A percentile compares a stretch with the other conserved stretches of the same genome.
These are phyloP conservation scores for Phymatocera aterrima DNA, from an alignment of 2,888 invertebrate species.

Conservation along the genomic window DNA sequence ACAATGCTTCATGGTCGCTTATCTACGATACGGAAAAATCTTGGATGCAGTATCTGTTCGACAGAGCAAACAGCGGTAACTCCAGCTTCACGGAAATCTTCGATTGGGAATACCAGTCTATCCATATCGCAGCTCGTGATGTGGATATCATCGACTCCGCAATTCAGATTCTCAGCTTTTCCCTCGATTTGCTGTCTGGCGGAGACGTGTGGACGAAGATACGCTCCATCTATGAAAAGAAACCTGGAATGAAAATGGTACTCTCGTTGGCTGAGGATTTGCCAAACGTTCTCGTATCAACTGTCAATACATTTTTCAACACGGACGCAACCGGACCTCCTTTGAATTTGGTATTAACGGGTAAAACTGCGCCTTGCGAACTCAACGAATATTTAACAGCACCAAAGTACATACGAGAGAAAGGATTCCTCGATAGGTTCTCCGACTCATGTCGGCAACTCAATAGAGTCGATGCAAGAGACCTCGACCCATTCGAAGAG, in stretches of 20 bases:
- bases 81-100: background rate
- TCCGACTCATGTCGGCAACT: slow-evolving; percentile 61
- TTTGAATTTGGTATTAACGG: slow-evolving; percentile 56
- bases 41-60: slow-evolving; percentile 56
- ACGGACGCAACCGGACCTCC: slow-evolving; percentile 65
- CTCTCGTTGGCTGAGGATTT: slow-evolving; percentile 64
- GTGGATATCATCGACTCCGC: slow-evolving; percentile 72
- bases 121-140: slow-evolving; percentile 71
- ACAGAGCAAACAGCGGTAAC: background rate
- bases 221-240: slow-evolving; percentile 58
- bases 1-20: slow-evolving; percentile 58
- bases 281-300: slow-evolving; percentile 64
- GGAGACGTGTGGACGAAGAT: slow-evolving; percentile 68
- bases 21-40: slow-evolving; percentile 56
- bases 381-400: slow-evolving; percentile 66
- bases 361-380: slow-evolving; percentile 62
- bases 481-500: background rate
- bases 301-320: slow-evolving; percentile 65
- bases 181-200: slow-evolving; percentile 60
- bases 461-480: background rate
- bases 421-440: slow-evolving; percentile 62
- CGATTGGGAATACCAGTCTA: slow-evolving; percentile 67
- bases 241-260: slow-evolving; percentile 59
- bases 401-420: slow-evolving; percentile 63
- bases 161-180: slow-evolving; percentile 50